phyloP scores from a whole-genome alignment of 2,888 invertebrate genomes.

The Uropetala carovei region DNA sequence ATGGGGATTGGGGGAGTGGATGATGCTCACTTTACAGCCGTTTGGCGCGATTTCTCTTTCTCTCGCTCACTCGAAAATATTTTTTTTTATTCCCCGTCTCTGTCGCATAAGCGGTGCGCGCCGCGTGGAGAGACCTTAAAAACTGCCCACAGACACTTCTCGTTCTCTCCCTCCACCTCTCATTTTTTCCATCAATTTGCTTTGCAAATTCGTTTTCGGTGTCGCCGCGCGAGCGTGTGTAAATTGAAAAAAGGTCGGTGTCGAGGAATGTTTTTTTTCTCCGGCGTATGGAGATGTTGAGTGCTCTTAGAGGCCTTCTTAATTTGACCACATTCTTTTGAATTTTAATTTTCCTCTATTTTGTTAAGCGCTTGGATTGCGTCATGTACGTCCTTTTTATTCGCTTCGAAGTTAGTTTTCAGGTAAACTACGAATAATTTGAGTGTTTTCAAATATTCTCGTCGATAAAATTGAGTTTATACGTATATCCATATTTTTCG shows the following conservation, averaged over 20 bases:
- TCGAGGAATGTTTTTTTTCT: constrained; percentile 23
- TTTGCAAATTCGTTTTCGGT: constrained; percentile 52
- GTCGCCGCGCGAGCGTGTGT: not conserved
- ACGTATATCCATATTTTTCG: no score
- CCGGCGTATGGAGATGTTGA: not conserved
- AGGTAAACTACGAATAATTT: no score
- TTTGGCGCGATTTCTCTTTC: constrained; percentile 27
- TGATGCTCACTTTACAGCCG: constrained; percentile 26
- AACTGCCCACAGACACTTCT: not conserved
- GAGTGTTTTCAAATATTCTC: no score
- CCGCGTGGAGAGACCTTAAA: not conserved
- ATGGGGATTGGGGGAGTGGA: not conserved
- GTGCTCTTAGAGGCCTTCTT: constrained; percentile 16
- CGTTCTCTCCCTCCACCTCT: not conserved
- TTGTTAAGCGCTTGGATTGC: not conserved
- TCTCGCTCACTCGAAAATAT: not conserved
- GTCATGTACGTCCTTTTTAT: not conserved
- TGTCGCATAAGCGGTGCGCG: not conserved
- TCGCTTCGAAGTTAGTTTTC: no score
- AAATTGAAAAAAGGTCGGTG: constrained; percentile 43
- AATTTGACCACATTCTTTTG: constrained; percentile 4
- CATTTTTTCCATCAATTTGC: constrained; percentile 49
- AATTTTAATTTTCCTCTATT: not conserved
- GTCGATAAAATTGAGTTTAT: no score
- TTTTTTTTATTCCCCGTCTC: constrained; percentile 29